Evolutionary conservation across 2,888 invertebrate genomes (phyloP), one percentile per base, ranked within the genome.

Genomic region (Melipona bicolor): DNA sequence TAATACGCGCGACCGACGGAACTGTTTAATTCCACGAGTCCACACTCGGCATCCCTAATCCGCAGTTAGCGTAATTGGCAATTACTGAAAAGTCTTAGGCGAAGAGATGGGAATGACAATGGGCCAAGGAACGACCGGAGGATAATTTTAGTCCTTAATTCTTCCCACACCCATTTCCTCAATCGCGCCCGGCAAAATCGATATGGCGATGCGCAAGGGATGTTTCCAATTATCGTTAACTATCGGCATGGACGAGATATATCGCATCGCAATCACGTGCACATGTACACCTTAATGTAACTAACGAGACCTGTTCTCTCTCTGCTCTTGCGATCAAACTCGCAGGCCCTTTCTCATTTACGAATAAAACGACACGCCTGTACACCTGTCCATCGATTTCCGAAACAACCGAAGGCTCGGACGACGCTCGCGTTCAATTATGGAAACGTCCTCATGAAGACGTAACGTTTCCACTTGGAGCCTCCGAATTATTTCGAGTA

Each of bases 181-280:
- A 93, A 93, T 93, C 92, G 92, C 84, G 84, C 89, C 89, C 87
- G 90, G 90, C 85, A 90, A 89, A 92, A 91, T 91, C 93, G 90
- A 92, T 92, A 91, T 88, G 84, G 79, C 87, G 92, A 92, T 91
- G 92, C 89, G 90, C 91, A 91, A 92, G 91, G 93, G 93, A 93
- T 93, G 93, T 92, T 91, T 91, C 93, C 93, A 93, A 93, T 93
- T 93, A 93, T 92, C 92, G 91, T 91, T 92, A 93, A 92, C 92
- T 91, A 91, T 92, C 90, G 89, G 89, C 88, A 87, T 86, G 89
- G 89, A 91, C 90, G 92, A 91, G 90, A 91, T 91, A 90, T 91
- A 91, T 89, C 76, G 79, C 80, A 67, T 88, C 81, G 77, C 84
- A 91, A 91, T 90, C 87, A 87, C 78, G 81, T 83, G 84, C 79